Conservation (phyloP, 1,140 invertebrate species). For the Phortica variegata region DNA sequence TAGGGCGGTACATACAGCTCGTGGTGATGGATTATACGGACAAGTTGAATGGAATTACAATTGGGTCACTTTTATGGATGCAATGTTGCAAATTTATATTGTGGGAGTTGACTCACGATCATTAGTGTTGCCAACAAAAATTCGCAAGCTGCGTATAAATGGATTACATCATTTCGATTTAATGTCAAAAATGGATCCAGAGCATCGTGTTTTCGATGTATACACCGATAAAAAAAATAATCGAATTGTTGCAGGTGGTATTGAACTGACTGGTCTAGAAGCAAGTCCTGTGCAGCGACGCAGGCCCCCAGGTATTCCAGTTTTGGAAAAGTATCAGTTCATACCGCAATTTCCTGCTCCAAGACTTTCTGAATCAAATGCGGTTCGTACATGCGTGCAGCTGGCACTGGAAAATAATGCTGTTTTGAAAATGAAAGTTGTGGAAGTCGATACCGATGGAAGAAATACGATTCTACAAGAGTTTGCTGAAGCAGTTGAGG, state of each 20-base stretch:
- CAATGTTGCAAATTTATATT: slow-evolving; percentile 85
- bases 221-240: slow-evolving; percentile 36
- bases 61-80: slow-evolving; percentile 92
- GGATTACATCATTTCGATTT: slow-evolving; percentile 66
- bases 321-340: slow-evolving; percentile 76
- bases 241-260: slow-evolving; percentile 70
- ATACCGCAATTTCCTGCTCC: slow-evolving; percentile 64
- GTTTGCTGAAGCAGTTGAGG: slow-evolving; percentile 62
- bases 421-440: slow-evolving; percentile 68
- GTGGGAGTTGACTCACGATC: slow-evolving; percentile 71
- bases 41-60: slow-evolving; percentile 71
- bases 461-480: slow-evolving; percentile 59
- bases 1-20: slow-evolving; percentile 42
- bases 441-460: slow-evolving; percentile 60
- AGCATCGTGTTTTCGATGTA: slow-evolving; percentile 54
- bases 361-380: slow-evolving; percentile 48
- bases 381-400: slow-evolving; percentile 60
- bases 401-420: slow-evolving; percentile 76
- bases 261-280: slow-evolving; percentile 80
- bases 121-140: slow-evolving; percentile 82
- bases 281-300: slow-evolving; percentile 75
- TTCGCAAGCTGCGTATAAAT: slow-evolving; percentile 78
- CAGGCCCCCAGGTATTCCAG: slow-evolving; percentile 65
- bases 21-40: slow-evolving; percentile 59
- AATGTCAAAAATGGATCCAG: slow-evolving; percentile 43